Percentiles rank a stretch among this genome's conserved stretches.
Evolutionary conservation across 2,888 invertebrate species (phyloP).

Genomic region (Tanaodytes sp.): DNA sequence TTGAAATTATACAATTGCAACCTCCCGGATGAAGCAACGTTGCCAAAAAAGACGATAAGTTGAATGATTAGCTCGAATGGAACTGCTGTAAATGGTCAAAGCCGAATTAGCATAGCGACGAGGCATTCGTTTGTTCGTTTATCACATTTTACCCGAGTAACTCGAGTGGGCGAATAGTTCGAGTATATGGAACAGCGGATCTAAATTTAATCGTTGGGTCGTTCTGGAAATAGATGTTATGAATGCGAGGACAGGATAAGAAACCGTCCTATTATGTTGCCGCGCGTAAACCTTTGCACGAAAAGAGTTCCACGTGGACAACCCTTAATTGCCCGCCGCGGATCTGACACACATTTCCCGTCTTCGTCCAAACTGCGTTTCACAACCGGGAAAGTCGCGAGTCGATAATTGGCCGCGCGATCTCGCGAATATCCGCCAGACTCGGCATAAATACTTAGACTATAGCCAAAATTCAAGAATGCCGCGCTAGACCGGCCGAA

Average conservation of each 20-base stretch:
- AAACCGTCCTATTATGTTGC: constrained; percentile 65
- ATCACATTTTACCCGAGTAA: constrained; percentile 61
- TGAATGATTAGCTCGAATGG: constrained; percentile 11
- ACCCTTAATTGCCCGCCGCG: no score
- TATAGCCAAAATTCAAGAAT: no score
- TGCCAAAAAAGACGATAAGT: constrained; percentile 14
- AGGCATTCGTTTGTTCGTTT: constrained; percentile 61
- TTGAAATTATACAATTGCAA: constrained; percentile 9
- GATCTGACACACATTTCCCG: not conserved
- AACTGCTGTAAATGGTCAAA: constrained; percentile 42
- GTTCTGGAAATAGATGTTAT: constrained; percentile 73
- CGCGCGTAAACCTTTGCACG: constrained; percentile 44
- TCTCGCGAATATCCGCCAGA: no score
- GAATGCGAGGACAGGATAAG: constrained; percentile 73
- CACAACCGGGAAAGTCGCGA: not conserved
- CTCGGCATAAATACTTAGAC: no score
- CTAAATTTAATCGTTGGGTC: constrained; percentile 71
- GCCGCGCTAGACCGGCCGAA: no score
- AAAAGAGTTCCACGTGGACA: constrained; percentile 19
- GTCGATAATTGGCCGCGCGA: no score
- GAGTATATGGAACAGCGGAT: constrained; percentile 71
- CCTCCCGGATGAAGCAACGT: not conserved
- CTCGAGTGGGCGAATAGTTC: constrained; percentile 66
- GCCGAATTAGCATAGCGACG: constrained; percentile 37
- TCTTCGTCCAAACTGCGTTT: not conserved